phyloP scores from a whole-genome alignment of 2,888 invertebrate species.

The Biston stratarius region DNA sequence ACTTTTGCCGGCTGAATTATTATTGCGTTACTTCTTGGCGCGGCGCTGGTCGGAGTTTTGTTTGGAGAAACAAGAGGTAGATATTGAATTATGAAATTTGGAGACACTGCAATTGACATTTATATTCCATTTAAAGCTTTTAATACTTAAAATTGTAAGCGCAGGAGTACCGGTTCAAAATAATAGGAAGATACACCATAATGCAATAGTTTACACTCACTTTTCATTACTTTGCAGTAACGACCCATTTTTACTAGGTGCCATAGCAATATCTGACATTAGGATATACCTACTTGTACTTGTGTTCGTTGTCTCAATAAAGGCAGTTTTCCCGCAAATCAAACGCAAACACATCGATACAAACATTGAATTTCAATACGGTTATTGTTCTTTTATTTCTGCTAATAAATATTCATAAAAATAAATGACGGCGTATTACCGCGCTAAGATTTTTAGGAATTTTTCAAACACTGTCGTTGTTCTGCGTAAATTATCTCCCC shows the following conservation, averaged over 20 bases:
- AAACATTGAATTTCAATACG: slow-evolving; percentile 65
- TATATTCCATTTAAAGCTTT: slow-evolving; percentile 19
- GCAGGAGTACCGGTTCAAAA: not conserved
- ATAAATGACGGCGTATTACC: slow-evolving; percentile 75
- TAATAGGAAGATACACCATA: no score
- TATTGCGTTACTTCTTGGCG: slow-evolving; percentile 54
- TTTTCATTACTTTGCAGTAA: no score
- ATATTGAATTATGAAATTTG: slow-evolving; percentile 32
- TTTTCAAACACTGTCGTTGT: slow-evolving; percentile 74
- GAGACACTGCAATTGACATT: slow-evolving; percentile 27
- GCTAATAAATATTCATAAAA: slow-evolving; percentile 80
- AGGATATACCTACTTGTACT: slow-evolving; percentile 1
- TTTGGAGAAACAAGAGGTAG: slow-evolving; percentile 40
- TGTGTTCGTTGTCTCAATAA: slow-evolving; percentile 36
- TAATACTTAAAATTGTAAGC: slow-evolving; percentile 2
- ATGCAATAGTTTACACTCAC: no score
- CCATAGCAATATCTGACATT: slow-evolving; percentile 33
- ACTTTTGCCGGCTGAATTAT: slow-evolving; percentile 62
- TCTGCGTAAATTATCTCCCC: slow-evolving; percentile 79
- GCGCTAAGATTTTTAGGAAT: slow-evolving; percentile 73
- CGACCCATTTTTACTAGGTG: no score
- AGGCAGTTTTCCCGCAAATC: slow-evolving; percentile 41
- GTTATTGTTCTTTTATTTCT: slow-evolving; percentile 72
- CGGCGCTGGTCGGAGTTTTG: slow-evolving; percentile 43
- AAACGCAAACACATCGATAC: slow-evolving; percentile 59